These are phyloP conservation scores for Smittia aterrima DNA, from an alignment of 2,888 invertebrate genomes.

Conservation along the genomic window DNA sequence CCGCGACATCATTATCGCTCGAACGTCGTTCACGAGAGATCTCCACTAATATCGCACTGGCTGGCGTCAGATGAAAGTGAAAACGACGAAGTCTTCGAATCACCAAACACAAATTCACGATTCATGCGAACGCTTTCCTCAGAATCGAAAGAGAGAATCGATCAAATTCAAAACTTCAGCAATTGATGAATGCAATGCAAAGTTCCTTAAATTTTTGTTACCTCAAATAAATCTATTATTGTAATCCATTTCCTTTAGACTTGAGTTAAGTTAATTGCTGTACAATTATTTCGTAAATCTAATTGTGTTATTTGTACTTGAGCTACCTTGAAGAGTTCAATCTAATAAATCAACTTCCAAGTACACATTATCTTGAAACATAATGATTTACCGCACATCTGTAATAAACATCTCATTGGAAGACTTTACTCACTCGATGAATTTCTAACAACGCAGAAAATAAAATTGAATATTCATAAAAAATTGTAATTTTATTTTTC, in stretches of 20 bases:
- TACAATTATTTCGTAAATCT: too few relatives aligned
- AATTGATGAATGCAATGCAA: neutral
- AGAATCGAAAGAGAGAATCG: slow-evolving; percentile 53
- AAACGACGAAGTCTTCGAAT: slow-evolving; percentile 44
- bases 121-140: slow-evolving; percentile 50
- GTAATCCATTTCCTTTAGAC: too few relatives aligned
- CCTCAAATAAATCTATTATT: too few relatives aligned
- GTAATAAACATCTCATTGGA: too few relatives aligned
- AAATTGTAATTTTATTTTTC: neutral
- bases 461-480: neutral
- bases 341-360: too few relatives aligned
- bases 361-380: too few relatives aligned
- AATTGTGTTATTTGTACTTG: too few relatives aligned
- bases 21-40: slow-evolving; percentile 11
- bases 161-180: slow-evolving; percentile 49
- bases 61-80: neutral
- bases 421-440: too few relatives aligned
- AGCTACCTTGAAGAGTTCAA: too few relatives aligned
- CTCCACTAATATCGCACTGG: slow-evolving; percentile 26
- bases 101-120: slow-evolving; percentile 43
- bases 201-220: neutral
- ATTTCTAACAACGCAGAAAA: too few relatives aligned
- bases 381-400: too few relatives aligned
- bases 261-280: too few relatives aligned
- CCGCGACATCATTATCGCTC: slow-evolving; percentile 18